phyloP scores from a whole-genome alignment of 2,888 invertebrate species.

The Malthinus flaveolus region DNA sequence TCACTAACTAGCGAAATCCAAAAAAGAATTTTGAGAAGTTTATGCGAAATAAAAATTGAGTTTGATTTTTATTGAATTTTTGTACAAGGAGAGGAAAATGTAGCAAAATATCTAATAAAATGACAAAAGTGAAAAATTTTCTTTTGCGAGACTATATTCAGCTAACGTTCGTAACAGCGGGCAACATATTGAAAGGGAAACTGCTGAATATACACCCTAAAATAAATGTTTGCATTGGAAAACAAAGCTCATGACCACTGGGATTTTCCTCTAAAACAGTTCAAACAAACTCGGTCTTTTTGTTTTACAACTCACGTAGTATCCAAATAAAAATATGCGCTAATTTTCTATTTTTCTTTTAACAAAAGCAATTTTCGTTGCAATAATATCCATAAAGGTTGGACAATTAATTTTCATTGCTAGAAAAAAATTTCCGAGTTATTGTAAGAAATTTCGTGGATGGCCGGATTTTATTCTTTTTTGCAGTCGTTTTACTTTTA shows the following conservation, averaged over 20 bases:
- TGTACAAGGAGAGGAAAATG: no score
- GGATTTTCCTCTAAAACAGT: conserved; percentile 14
- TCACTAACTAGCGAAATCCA: background rate
- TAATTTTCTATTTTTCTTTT: conserved; percentile 1
- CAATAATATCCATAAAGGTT: background rate
- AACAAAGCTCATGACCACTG: conserved; percentile 19
- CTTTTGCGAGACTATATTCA: conserved; percentile 9
- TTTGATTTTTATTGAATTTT: no score
- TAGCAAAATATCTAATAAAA: conserved; percentile 5
- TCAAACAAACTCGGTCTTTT: conserved; percentile 10
- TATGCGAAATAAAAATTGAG: no score
- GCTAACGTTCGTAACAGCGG: conserved; percentile 7
- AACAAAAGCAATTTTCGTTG: background rate
- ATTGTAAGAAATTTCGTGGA: no score
- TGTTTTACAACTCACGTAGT: conserved; percentile 8
- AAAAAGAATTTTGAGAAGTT: no score
- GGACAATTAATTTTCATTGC: no score
- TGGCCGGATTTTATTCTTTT: conserved; percentile 12
- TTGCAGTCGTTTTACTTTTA: conserved; percentile 4
- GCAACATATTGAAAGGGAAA: conserved; percentile 19
- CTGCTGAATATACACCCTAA: conserved; percentile 16
- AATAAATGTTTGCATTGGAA: conserved; percentile 11
- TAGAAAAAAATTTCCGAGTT: no score
- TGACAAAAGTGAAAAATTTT: conserved; percentile 11
- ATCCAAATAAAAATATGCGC: background rate